Evolutionary conservation across 2,797 vertebrate genomes (phyloP), one percentile per base, ranked within the genome.

Genomic region (Myiothlypis chrysogaster): DNA sequence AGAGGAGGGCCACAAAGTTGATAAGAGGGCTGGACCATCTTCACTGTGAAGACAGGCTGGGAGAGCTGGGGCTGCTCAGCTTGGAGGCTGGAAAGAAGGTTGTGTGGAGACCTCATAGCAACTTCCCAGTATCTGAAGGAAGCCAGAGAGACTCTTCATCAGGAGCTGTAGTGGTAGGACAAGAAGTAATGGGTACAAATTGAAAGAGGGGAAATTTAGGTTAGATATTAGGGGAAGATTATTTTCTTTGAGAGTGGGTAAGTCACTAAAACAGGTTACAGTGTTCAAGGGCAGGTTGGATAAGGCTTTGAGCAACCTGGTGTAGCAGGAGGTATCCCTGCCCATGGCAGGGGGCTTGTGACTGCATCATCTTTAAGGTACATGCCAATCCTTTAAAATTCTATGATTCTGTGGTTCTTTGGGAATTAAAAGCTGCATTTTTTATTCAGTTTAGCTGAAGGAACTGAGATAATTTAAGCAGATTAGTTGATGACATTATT

Each of bases 401-500:
- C 41, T 35, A 2, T 60, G 55, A 47, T 34, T 49, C 63, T 63
- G 24, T 64, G 49, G 28, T 63, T 63, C 14, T 91, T 53, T 80
- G 35, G 56, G 56, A 68, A 50, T 50, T 55, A 70, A 57, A 50
- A 66, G 6, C 25, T 83, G 22, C 12, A 13, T 83, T 77, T 79
- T 79, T 72, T 47, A 69, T 85, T 79, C 59, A 30, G 34, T n/a
- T 68, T 70, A 87, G 21, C 34, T 82, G 77, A 78, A 94, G 44
- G 34, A 81, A 69, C 47, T 91, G 34, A 43, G 59, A 63, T 92
- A 91, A 92, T 94, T 96, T 91, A 90, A 75, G 76, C 57, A 94
- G 69, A 87, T 94, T 85, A 78, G 50, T 82, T 95, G 88, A 84
- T 94, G 79, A 93, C 91, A 86, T 93, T 95, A 84, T 95, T 95